Base-by-base conservation (phyloP, 2,888 invertebrate species). In the Caenorhabditis wallacei region DNA sequence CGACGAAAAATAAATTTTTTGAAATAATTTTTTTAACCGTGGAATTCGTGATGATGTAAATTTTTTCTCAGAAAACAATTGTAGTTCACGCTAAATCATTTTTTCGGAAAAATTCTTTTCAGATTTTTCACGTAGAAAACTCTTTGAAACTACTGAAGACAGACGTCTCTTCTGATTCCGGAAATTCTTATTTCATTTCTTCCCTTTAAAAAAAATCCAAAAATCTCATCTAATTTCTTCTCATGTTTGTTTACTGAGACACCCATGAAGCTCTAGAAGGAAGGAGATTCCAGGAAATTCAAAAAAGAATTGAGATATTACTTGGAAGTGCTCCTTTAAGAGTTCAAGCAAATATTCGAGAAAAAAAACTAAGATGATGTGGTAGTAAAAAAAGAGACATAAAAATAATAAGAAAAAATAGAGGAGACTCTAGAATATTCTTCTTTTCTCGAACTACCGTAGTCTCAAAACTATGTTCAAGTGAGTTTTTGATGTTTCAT, bases 321-420 rank as follows among this genome's bases (percentile, higher is more conserved):
- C 59, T 59, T 22, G 26, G 61, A 61, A 61, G 61, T 61, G n/a
- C 40, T 43, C 43, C 59, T 24, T 22, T 26, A 61, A 43, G 43
- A 61, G 61, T 61, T 61, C 46, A 43, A 61, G 24, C 61, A 61
- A 61, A 61, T 61, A 61, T 56, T 56, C 35, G 30, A 35, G 56
- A 56, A 56, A 18, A 54, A 59, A 43, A n/a, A 43, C 3, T 10
- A 40, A 16, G n/a, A n/a, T 37, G 57, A 57, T 43, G 43, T 5
- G 59, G 20, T 22, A 18, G 3, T 22, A 37, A 40, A 24, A 53
- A 24, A 24, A 24, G 20, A 53, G 11, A 53, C 2, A 22, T 53
- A 13, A 30, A 56, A n/a, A 56, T 7, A n/a, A 40, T 13, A 59
- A 20, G 26, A 35, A 35, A 35, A 56, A 56, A 2, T 18, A 18